Base-by-base conservation (phyloP, 2,888 invertebrate genomes). In the Melangyna quadrimaculata region DNA sequence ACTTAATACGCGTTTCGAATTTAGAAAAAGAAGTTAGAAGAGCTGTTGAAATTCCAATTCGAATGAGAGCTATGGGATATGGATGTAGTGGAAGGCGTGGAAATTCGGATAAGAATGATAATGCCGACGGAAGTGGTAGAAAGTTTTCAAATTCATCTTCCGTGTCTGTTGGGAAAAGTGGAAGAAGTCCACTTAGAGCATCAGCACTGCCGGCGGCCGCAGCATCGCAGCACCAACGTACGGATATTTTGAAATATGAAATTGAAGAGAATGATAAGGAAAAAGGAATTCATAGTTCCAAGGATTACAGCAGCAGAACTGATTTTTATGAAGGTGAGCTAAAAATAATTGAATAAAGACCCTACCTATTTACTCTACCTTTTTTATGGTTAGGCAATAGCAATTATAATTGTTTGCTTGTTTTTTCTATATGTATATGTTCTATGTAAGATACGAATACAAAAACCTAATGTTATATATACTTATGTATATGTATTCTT, bases 291-390 rank as follows among this genome's bases (percentile, higher is more conserved):
- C 72, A 35, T 24, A 48, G 51, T 43, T 24, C 19, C 14, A 65
- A 81, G 43, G 86, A 86, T 22, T 78, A 69, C 24, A 78, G 8
- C 57, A 81, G 55, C 43, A 55, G 81, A 10, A 78, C 27, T 37
- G 86, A 86, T 12, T 78, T 70, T 45, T 81, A 59, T 65, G 86
- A 86, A 77, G 86, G 86, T 86, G 77, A 63, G 80, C 0, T 12
- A 1, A 29, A 17, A n/a, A 27, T 27, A 1, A 37, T 37, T 40
- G 7, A 7, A 2, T 7, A n/a, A 14, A n/a, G n/a, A 10, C 32
- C 10, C 10, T 32, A 10, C 10, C n/a, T n/a, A n/a, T n/a, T n/a
- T n/a, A n/a, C n/a, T n/a, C n/a, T n/a, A n/a, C n/a, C n/a, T n/a
- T n/a, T n/a, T 32, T 32, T 32, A 10, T 32, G 32, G 10, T 1